Percentiles rank a stretch among this genome's conserved stretches.
phyloP scores from a whole-genome alignment of 1,140 invertebrate species.

The Caerostris darwini region DNA sequence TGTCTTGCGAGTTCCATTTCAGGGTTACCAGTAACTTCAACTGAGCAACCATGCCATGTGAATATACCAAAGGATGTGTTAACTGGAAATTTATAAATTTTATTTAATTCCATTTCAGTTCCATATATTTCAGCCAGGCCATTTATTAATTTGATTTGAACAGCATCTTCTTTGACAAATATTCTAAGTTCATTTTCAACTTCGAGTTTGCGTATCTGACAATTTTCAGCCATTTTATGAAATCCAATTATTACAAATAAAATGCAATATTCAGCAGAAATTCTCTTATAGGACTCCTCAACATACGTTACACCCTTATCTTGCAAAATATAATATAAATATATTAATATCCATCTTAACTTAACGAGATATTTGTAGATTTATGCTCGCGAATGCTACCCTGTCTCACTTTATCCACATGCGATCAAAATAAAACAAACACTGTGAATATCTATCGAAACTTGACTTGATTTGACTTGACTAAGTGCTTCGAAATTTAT shows the following conservation, averaged over 20 bases:
- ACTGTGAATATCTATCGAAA: no score
- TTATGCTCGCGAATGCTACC: no score
- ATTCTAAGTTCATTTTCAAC: constrained; percentile 93
- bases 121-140: constrained; percentile 98
- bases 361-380: no score
- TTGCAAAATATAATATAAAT: no score
- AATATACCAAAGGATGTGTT: constrained; percentile 90
- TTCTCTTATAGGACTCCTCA: no score
- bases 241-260: background rate
- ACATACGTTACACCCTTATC: no score
- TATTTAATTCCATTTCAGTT: constrained; percentile 95
- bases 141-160: constrained; percentile 87
- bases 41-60: constrained; percentile 95
- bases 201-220: constrained; percentile 88
- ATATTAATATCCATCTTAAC: no score
- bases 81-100: constrained; percentile 92
- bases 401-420: no score
- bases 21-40: constrained; percentile 91
- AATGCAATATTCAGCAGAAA: no score
- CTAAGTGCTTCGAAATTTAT: no score
- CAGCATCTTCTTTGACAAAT: constrained; percentile 90
- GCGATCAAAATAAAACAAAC: no score
- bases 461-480: no score
- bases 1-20: constrained; percentile 95
- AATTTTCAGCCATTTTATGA: background rate